Base-by-base conservation (phyloP, 2,113 vertebrate species). In the Marcusenius ussheri region DNA sequence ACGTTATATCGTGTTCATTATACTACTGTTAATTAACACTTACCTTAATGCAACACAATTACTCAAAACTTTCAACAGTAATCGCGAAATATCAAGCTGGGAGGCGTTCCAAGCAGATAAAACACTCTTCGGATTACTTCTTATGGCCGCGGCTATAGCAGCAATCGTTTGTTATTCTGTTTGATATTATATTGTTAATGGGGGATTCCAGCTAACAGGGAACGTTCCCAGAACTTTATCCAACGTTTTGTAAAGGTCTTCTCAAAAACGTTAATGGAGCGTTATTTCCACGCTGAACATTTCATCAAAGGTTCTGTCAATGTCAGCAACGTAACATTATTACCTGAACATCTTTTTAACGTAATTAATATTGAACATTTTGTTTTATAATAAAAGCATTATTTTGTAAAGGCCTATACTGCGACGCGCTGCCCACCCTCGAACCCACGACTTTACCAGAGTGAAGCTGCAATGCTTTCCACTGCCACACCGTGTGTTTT, bases 1-100 rank as follows among this genome's bases (percentile, higher is more conserved):
- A 86, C 91, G 91, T 89, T 85, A 86, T 89, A 89, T 83, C 66
- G 56, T 47, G 83, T 90, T 21, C 4, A 62, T 88, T 88, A 95
- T 91, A 27, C 58, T 21, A 70, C 50, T 70, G 46, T 27, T 49
- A 80, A 89, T 70, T 93, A 84, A 47, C 83, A 83, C 88, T 31
- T n/a, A 91, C 89, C 89, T 89, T 88, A 56, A 91, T 15, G 91
- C 88, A 94, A 92, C 91, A 89, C 77, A 89, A 53, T 83, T 27
- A 11, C 47, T 80, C 27, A 47, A 80, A 77, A 24, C 88, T 24
- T 86, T 62, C 13, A 24, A 45, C 5, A 17, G 15, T 45, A 89
- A 42, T 31, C 11, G 24, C 56, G 66, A 66, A 21, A 83, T 83
- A 83, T 39, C 77, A 83, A 47, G n/a, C 13, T 74, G 19, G 49